These are phyloP conservation scores for Craterocephalus amniculus DNA, from an alignment of 2,797 vertebrate genomes.

Conservation along the genomic window DNA sequence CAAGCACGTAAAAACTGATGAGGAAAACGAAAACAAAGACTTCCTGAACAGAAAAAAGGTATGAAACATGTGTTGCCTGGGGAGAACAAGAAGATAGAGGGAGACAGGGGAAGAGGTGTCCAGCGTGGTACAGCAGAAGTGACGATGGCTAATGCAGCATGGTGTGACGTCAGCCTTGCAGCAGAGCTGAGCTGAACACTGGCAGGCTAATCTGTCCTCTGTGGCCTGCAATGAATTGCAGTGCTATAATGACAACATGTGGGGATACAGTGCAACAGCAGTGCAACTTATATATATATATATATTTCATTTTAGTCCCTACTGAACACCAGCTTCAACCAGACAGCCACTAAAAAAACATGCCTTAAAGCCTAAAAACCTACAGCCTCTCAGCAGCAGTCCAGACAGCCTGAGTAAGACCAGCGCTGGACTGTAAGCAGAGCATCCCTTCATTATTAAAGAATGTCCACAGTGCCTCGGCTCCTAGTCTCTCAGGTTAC, in stretches of 20 bases:
- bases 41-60: constrained; percentile 5
- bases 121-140: constrained; percentile 71
- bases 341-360: constrained; percentile 2
- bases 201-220: constrained; percentile 76
- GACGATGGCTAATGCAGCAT: constrained; percentile 77
- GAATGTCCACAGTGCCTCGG: constrained; percentile 63
- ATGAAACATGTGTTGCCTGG: constrained; percentile 24
- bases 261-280: constrained; percentile 27
- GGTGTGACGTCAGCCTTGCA: constrained; percentile 82
- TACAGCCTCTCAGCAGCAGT: constrained; percentile 27
- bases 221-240: constrained; percentile 70
- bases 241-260: constrained; percentile 62
- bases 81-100: constrained; percentile 20
- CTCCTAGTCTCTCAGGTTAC: constrained; percentile 70
- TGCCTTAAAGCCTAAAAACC: constrained; percentile 1
- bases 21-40: constrained; percentile 33
- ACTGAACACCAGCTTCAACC: constrained; percentile 5
- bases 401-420: constrained; percentile 31
- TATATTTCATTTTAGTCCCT: constrained; percentile 23
- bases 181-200: constrained; percentile 70
- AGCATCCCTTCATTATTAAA: constrained; percentile 77
- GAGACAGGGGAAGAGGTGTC: constrained; percentile 50
- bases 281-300: constrained; percentile 42
- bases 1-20: constrained; percentile 42
- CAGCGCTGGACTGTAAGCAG: constrained; percentile 58